These are phyloP conservation scores for Lordiphosa fenestrarum DNA, from an alignment of 2,888 invertebrate genomes.

Conservation along the genomic window DNA sequence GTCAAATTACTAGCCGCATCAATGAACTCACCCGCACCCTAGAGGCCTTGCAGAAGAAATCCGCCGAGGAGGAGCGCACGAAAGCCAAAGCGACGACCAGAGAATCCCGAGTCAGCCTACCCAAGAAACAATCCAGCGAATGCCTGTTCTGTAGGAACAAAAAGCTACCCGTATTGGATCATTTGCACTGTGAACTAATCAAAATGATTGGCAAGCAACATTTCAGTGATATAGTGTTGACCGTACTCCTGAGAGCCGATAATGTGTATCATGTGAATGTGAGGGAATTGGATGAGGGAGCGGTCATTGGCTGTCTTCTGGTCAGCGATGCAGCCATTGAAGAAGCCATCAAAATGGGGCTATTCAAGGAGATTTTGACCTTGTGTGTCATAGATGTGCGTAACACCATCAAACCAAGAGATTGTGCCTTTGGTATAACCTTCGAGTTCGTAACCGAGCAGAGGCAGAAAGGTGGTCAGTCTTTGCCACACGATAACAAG, in stretches of 20 bases:
- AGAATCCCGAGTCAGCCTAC: background rate
- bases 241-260: conserved; percentile 57
- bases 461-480: conserved; percentile 28
- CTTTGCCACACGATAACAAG: background rate
- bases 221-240: conserved; percentile 41
- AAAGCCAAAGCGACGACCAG: background rate
- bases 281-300: conserved; percentile 28
- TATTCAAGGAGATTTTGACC: conserved; percentile 52
- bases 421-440: conserved; percentile 25
- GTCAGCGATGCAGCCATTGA: conserved; percentile 54
- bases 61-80: background rate
- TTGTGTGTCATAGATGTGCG: conserved; percentile 50
- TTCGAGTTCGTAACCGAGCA: conserved; percentile 41
- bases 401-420: conserved; percentile 23
- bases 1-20: conserved; percentile 4
- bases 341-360: conserved; percentile 36
- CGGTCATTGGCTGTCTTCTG: conserved; percentile 54
- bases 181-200: conserved; percentile 34
- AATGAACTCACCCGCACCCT: background rate
- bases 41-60: background rate
- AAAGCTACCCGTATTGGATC: conserved; percentile 16
- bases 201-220: conserved; percentile 24
- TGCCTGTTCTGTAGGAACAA: conserved; percentile 49
- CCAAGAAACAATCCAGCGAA: conserved; percentile 29
- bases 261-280: conserved; percentile 69